These are phyloP conservation scores for Gobio gobio DNA, from an alignment of 2,113 vertebrate genomes.

Conservation along the genomic window DNA sequence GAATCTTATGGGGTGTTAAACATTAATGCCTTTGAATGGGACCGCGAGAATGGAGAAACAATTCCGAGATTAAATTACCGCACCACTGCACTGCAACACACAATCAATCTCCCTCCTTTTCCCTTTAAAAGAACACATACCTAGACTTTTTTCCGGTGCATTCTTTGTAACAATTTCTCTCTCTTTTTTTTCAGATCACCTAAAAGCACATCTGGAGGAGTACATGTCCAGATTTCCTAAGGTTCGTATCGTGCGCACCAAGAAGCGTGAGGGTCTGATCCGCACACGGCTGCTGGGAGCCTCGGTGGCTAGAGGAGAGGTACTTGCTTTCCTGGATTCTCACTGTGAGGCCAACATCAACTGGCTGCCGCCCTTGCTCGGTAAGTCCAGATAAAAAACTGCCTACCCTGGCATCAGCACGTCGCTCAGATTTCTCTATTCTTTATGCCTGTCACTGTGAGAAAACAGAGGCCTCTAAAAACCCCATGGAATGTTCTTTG, in stretches of 20 bases:
- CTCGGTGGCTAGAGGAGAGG: conserved; percentile 85
- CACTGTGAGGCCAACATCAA: conserved; percentile 92
- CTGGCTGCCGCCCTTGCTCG: conserved; percentile 88
- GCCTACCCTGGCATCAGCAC: conserved; percentile 9
- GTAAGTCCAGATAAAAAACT: conserved; percentile 73
- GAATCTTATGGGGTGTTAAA: conserved; percentile 58
- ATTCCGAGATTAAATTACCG: conserved; percentile 57
- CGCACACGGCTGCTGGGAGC: conserved; percentile 87
- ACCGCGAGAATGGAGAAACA: conserved; percentile 50
- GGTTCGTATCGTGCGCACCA: conserved; percentile 87
- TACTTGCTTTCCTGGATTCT: conserved; percentile 89
- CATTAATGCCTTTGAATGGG: conserved; percentile 55
- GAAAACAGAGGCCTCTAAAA: conserved; percentile 36
- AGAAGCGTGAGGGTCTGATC: conserved; percentile 88
- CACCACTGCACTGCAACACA: conserved; percentile 43
- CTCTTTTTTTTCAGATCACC: conserved; percentile 76
- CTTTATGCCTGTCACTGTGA: conserved; percentile 25
- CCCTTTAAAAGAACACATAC: conserved; percentile 13
- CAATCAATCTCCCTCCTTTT: conserved; percentile 19
- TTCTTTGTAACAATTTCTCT: conserved; percentile 14
- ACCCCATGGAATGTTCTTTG: conserved; percentile 22
- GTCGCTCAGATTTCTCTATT: background rate
- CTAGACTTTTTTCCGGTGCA: background rate
- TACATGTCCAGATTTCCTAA: conserved; percentile 87
- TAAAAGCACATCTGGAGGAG: conserved; percentile 84